Base-by-base conservation (phyloP, 2,797 vertebrate species). In the Platyrinchus mystaceus region DNA sequence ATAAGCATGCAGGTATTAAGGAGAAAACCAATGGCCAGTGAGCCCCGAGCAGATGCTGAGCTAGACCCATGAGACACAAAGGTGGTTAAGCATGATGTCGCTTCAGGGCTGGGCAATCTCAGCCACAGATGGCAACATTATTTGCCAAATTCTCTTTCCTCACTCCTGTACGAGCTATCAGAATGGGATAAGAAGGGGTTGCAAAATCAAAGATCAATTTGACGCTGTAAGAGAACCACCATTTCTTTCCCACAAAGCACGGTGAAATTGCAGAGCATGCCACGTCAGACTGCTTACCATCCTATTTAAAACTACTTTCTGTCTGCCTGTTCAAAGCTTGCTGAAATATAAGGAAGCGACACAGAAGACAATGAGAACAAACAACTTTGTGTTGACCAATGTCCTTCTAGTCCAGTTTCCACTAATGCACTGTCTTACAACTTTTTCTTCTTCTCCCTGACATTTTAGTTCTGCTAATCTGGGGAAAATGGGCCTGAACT, bases 401-500 rank as follows among this genome's bases (percentile, higher is more conserved):
- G 13, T 30, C 16, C n/a, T 64, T 78, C 55, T 55, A 79, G 56
- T 34, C 26, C 36, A 47, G 13, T 66, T 82, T 62, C 30, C 44
- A 70, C n/a, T 27, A 66, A 62, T 0, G 1, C 2, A 12, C 2
- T 44, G 21, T 26, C 14, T 62, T 73, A 14, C 7, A 58, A 8
- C 13, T 73, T 62, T 86, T 87, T 43, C 19, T 84, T 55, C 43
- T 69, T 43, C 22, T 58, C n/a, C 28, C 56, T 26, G 52, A 47
- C 14, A 76, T 16, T n/a, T n/a, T 47, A 19, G 1, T 73, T 74
- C 44, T 24, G 4, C 36, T 62, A 37, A 82, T 63, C 19, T 39
- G 26, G 12, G 10, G 34, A 74, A 77, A 86, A 69, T 14, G 6
- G 18, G 4, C 36, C 27, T 69, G 34, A 64, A 89, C 2, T 34